Percentiles rank a stretch among this genome's conserved stretches.
These are phyloP conservation scores for Tribolium castaneum DNA, from an alignment of 1,140 invertebrate genomes.

Conservation along the genomic window DNA sequence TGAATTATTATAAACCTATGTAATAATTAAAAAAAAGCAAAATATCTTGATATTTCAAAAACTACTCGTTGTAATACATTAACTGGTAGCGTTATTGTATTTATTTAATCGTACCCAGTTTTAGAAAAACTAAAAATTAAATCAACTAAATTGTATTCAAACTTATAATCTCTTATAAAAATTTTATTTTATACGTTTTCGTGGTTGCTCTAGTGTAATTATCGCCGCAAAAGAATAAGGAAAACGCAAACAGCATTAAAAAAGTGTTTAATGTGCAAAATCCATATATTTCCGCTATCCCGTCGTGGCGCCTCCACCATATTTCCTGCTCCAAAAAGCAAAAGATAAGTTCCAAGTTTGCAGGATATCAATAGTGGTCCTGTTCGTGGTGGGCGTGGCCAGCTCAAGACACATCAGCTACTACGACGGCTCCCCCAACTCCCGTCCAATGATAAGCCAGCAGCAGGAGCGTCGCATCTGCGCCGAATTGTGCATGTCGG, in stretches of 20 bases:
- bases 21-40: too few relatives aligned
- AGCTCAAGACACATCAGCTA: conserved; percentile 37
- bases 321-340: neutral
- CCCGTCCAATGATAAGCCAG: conserved; percentile 58
- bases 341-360: conserved; percentile 16
- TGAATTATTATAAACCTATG: too few relatives aligned
- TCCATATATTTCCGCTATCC: neutral
- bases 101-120: too few relatives aligned
- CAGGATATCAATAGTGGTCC: conserved; percentile 36
- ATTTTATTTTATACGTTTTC: too few relatives aligned
- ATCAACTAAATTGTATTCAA: too few relatives aligned
- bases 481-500: conserved; percentile 62
- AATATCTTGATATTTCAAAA: too few relatives aligned
- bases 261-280: neutral
- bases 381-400: conserved; percentile 53
- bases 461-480: conserved; percentile 60
- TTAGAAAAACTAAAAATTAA: too few relatives aligned
- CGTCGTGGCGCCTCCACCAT: conserved; percentile 24
- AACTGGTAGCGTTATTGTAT: too few relatives aligned
- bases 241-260: neutral
- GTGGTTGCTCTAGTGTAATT: too few relatives aligned
- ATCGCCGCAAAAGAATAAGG: too few relatives aligned
- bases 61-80: too few relatives aligned
- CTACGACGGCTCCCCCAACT: conserved; percentile 45
- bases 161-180: too few relatives aligned